Base-by-base conservation (phyloP, 1,140 invertebrate species). In the Penaeus vannamei region DNA sequence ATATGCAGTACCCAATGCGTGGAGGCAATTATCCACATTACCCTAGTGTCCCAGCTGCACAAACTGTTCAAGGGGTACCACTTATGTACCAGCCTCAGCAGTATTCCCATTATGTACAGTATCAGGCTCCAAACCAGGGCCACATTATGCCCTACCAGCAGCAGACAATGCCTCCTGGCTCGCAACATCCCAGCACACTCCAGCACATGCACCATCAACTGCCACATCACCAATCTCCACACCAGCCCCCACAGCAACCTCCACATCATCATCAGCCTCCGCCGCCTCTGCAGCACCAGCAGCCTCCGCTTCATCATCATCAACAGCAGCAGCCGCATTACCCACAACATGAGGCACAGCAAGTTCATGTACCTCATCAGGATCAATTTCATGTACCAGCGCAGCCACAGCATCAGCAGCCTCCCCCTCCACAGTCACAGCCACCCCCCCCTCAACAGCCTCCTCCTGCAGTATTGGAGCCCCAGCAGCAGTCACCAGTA, bases 41-140 rank as follows among this genome's bases (percentile, higher is more conserved):
- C 60, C 87, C 87, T 23, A 84, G 36, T 84, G 87, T 89, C 29
- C 87, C 87, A 29, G 83, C 87, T 36, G 66, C 87, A n/a, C 87
- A 89, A 60, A 89, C 82, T 79, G 87, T 89, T 12, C 87, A 89
- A 66, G 87, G 87, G 29, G 60, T 89, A 59, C 87, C 87, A 26
- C 82, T 89, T 20, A 89, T 89, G 87, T 89, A 89, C 53, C 87
- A 89, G 42, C 85, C 72, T 36, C 83, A 84, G 29, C 64, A 46
- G 60, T 84, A 84, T 26, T 84, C 83, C 53, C 87, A 89, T 23
- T 89, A 89, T 77, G 60, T 89, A n/a, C 86, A 83, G 82, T 89
- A 89, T 46, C 87, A 84, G 42, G 81, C 62, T 26, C 87, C 72
- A 26, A 36, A 72, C 12, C 81, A 61, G n/a, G 69, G 81, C 32